Evolutionary conservation across 1,140 invertebrate species (phyloP), one percentile per base, ranked within the genome.

Genomic region (Drosophila baimaii): DNA sequence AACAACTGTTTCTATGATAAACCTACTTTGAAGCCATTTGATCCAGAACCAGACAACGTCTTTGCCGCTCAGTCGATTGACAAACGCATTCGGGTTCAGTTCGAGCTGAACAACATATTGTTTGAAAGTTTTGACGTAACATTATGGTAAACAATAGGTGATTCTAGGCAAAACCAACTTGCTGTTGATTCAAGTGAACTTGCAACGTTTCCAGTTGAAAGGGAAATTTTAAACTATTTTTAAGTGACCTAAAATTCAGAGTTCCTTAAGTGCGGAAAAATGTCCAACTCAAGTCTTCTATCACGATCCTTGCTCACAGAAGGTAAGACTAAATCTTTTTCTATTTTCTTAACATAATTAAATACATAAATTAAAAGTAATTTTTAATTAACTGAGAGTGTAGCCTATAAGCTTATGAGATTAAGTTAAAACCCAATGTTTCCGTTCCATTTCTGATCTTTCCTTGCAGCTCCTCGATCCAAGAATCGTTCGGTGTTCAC

Each of bases 131-230:
- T 58, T 39, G 54, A 55, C 69, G 33, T 37, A 55, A 8, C 31
- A 35, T 35, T 21, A 54, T 35, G 39, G 7, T 17, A 56, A 41
- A 46, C 64, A 46, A 10, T 15, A 17, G 29, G 21, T 35, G 49
- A 31, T 23, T 52, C 9, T n/a, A 47, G 29, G 15, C 19, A 15
- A 13, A 44, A 5, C 46, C 21, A 12, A 55, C 21, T 23, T 19
- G n/a, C 19, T 76, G 47, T 77, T 77, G 55, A 66, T 3, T 59
- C 73, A 77, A 77, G 72, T 77, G 73, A 46, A 33, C 13, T 52
- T 23, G 9, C 8, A 13, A 9, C 27, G 3, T 8, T 58, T 2
- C 9, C 10, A 25, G 19, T 61, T 52, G 27, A 72, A 73, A 73
- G 37, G 63, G 35, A 54, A 51, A 66, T 3, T 55, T 54, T 21